Conservation (phyloP, 2,113 vertebrate species). For the Cebidichthys violaceus region DNA sequence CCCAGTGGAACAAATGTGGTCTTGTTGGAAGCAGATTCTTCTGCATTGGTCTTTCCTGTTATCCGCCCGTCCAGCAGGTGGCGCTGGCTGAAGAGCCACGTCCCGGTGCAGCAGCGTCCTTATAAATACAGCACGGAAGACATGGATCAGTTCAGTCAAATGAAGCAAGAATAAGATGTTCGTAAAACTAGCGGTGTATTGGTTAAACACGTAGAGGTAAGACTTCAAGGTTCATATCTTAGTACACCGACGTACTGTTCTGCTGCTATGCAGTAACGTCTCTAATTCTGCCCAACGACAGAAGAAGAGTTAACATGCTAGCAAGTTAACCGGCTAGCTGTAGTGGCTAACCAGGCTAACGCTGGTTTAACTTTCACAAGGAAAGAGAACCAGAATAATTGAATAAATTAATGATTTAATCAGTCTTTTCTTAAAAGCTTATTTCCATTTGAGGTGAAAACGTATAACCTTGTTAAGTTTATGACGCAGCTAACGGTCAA, state of each 20-base stretch:
- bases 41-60: neutral
- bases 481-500: neutral
- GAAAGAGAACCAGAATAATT: neutral
- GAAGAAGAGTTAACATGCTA: neutral
- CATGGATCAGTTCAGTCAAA: neutral
- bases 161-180: constrained; percentile 47
- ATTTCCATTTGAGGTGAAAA: neutral
- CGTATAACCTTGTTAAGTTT: neutral
- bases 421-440: neutral
- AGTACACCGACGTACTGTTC: fast-evolving
- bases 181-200: constrained; percentile 8
- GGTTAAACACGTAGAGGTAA: constrained; percentile 57
- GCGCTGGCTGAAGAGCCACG: constrained; percentile 18
- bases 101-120: constrained; percentile 19
- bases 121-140: constrained; percentile 74
- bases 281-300: fast-evolving
- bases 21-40: neutral
- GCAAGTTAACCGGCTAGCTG: constrained; percentile 10
- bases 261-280: fast-evolving
- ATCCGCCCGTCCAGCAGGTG: constrained; percentile 48
- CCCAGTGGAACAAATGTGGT: too few relatives aligned
- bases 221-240: fast-evolving
- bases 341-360: constrained; percentile 8
- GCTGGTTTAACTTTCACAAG: neutral
- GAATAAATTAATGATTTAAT: fast-evolving